Conservation (phyloP, 37 sponge, comb jelly and placozoan genomes). For the Oopsacas minuta region DNA sequence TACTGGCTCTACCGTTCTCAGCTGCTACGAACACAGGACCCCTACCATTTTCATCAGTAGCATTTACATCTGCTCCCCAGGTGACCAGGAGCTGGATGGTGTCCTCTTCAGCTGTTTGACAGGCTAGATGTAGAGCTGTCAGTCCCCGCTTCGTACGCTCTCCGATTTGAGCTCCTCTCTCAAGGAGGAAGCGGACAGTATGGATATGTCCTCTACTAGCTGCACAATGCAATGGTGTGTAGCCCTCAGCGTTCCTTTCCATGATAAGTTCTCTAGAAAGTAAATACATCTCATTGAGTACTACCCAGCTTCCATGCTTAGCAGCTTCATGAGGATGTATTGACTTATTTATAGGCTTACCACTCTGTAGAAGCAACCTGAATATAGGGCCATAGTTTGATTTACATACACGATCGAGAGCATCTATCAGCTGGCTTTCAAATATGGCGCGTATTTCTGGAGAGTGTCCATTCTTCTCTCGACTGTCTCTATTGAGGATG, state of each 20-base stretch:
- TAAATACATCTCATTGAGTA: background rate
- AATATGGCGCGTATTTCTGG: background rate
- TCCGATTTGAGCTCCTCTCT: background rate
- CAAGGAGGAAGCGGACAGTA: constrained; percentile 7
- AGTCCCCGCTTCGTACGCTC: background rate
- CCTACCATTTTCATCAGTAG: background rate
- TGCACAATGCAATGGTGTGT: background rate
- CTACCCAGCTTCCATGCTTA: background rate
- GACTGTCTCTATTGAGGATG: background rate
- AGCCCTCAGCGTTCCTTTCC: background rate
- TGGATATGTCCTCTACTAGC: background rate
- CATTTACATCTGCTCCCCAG: background rate
- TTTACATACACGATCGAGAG: background rate
- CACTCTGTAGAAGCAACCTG: background rate
- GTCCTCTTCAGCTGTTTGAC: background rate
- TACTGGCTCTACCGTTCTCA: background rate
- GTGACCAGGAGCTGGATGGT: constrained; percentile 16
- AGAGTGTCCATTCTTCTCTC: background rate
- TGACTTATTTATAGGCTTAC: background rate
- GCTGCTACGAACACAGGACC: background rate
- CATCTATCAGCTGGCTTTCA: background rate
- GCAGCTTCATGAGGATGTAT: background rate
- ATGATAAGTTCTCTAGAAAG: background rate
- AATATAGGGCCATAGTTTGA: background rate
- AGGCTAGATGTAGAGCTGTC: background rate